Base-by-base conservation (phyloP, 2,888 invertebrate species). In the Sussaba pulchella region DNA sequence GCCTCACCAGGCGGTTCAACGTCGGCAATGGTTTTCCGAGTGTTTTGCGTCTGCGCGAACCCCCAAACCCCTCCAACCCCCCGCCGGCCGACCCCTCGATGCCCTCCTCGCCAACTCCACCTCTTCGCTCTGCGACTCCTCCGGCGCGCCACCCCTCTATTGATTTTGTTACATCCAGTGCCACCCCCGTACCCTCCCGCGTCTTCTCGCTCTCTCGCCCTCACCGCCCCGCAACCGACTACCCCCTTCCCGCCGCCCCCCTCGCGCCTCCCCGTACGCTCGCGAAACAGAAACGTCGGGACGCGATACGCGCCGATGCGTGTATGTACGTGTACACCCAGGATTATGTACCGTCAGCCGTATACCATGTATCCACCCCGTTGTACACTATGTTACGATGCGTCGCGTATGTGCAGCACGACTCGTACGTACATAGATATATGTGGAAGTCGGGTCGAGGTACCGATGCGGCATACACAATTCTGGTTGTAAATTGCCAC, bases 11-110 rank as follows among this genome's bases (percentile, higher is more conserved):
- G 26, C 26, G 10, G 57, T 72, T 91, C 90, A 91, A 84, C 87
- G 92, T 92, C 91, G 92, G 91, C 89, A 79, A 84, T 89, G 92
- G 92, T 67, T 50, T 47, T 59, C 63, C 43, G 73, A 66, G 80
- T 93, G 93, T 86, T 87, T 83, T 92, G 75, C 83, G 77, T 69
- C 77, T 64, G 84, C 74, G 83, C 77, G 26, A 8, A 86, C 86
- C 86, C 93, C 93, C 92, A 93, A 93, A 93, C 93, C 93, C 93
- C 93, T 92, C 88, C 80, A 75, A 64, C 75, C 73, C 93, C 93
- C 67, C 64, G 81, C 64, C 73, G 50, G 10, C 17, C 8, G n/a
- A 45, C 73, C 71, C 64, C 70, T 50, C 41, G 52, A n/a, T 39
- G 12, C 41, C 10, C 82, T 75, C 81, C 66, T 74, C 45, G 50